Conservation (phyloP, 1,140 invertebrate species). For the Steinernema feltiae region DNA sequence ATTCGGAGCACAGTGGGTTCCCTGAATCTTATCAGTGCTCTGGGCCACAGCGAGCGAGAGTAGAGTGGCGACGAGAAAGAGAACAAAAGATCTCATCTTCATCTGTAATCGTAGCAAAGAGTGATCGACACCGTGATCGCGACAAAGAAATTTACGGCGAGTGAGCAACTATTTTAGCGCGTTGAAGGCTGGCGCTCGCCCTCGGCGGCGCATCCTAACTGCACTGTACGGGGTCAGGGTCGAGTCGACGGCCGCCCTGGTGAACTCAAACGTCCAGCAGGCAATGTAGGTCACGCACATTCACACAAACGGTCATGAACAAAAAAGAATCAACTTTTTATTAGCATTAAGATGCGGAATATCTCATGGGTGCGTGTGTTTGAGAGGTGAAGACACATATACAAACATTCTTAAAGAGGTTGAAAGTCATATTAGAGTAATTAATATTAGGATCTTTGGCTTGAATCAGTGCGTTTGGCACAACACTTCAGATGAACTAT, state of each 20-base stretch:
- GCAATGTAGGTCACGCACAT: background rate
- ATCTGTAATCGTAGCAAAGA: background rate
- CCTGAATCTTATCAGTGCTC: conserved; percentile 14
- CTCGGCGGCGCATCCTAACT: background rate
- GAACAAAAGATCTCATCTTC: background rate
- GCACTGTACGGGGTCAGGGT: conserved; percentile 14
- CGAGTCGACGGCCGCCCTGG: conserved; percentile 9
- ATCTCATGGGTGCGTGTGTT: too few relatives aligned
- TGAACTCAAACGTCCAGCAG: background rate
- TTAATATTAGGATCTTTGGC: conserved; percentile 6
- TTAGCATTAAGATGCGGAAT: background rate
- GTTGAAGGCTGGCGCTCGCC: too few relatives aligned
- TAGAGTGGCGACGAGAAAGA: background rate
- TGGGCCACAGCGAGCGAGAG: conserved; percentile 56
- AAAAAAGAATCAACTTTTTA: conserved; percentile 1
- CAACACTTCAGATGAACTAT: background rate
- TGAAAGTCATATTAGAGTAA: background rate
- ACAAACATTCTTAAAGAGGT: background rate
- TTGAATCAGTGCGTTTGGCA: background rate
- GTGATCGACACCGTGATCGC: background rate
- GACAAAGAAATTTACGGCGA: background rate
- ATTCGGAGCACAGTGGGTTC: conserved; percentile 33
- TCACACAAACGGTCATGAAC: background rate
- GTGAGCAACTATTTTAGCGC: conserved; percentile 9
- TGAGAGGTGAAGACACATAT: background rate